phyloP scores from a whole-genome alignment of 2,888 invertebrate genomes.

The Callosobruchus maculatus region DNA sequence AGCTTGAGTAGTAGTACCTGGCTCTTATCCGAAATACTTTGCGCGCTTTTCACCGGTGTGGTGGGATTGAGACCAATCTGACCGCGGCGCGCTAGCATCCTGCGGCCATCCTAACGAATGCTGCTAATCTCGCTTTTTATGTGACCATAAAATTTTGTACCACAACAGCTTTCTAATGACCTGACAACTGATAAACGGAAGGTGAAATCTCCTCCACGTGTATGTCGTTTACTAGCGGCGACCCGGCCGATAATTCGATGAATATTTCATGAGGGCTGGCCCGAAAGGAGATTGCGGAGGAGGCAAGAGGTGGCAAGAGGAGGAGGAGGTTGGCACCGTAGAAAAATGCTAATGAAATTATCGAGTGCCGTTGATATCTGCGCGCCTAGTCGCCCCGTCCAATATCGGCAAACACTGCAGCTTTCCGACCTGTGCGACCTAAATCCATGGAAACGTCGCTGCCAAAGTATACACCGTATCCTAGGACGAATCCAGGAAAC shows the following conservation, averaged over 20 bases:
- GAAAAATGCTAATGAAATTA: not conserved
- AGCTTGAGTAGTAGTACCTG: too few relatives aligned
- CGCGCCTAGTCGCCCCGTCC: not conserved
- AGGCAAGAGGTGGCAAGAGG: too few relatives aligned
- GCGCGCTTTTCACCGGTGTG: too few relatives aligned
- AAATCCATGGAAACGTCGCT: not conserved
- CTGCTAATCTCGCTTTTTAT: too few relatives aligned
- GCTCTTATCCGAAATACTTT: too few relatives aligned
- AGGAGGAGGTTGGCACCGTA: too few relatives aligned
- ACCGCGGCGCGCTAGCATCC: too few relatives aligned
- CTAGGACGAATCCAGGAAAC: too few relatives aligned
- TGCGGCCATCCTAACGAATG: too few relatives aligned
- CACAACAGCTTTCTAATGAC: not conserved
- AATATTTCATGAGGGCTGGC: not conserved
- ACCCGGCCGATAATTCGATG: not conserved
- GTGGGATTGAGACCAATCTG: too few relatives aligned
- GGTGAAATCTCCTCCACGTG: not conserved
- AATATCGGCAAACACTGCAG: not conserved
- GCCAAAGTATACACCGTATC: too few relatives aligned
- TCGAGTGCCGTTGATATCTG: not conserved
- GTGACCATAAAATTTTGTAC: too few relatives aligned
- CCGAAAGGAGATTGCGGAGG: not conserved
- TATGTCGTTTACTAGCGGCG: not conserved
- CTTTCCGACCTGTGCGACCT: not conserved
- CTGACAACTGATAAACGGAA: not conserved